phyloP scores from a whole-genome alignment of 2,888 invertebrate genomes.

The Nomada flava region DNA sequence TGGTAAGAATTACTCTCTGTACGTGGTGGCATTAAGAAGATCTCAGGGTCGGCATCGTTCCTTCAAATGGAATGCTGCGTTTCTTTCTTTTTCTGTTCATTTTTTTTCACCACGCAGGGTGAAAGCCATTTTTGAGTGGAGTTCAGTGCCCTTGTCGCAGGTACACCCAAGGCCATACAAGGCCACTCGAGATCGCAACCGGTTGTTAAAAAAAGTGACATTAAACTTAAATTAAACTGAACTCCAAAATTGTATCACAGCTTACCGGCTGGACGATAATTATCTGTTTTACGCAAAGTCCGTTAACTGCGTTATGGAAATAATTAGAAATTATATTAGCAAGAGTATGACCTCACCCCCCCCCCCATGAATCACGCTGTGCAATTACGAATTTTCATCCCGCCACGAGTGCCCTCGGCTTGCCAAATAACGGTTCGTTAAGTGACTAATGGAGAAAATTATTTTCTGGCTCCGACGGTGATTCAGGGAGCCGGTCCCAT shows the following conservation, averaged over 20 bases:
- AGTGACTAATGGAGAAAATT: too few species aligned
- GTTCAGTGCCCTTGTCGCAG: constrained; percentile 8
- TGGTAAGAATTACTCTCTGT: not conserved
- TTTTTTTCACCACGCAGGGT: not conserved
- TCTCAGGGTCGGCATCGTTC: constrained; percentile 17
- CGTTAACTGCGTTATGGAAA: not conserved
- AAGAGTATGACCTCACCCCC: too few species aligned
- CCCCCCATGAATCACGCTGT: too few species aligned
- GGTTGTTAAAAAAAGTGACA: too few species aligned
- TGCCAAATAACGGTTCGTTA: too few species aligned
- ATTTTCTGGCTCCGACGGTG: too few species aligned
- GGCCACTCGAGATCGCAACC: not conserved
- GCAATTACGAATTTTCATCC: too few species aligned
- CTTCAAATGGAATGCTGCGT: constrained; percentile 23
- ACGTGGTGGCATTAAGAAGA: constrained; percentile 15
- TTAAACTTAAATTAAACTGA: not conserved
- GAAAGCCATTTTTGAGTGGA: constrained; percentile 4
- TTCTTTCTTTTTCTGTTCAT: not conserved
- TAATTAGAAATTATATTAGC: not conserved
- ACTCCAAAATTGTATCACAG: too few species aligned
- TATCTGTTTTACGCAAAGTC: not conserved
- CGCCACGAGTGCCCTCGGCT: too few species aligned
- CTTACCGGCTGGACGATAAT: not conserved
- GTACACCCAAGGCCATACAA: constrained; percentile 13
- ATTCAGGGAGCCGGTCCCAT: too few species aligned